Evolutionary conservation across 2,113 vertebrate genomes (phyloP).

Genomic region (Campylomormyrus tamandua): DNA sequence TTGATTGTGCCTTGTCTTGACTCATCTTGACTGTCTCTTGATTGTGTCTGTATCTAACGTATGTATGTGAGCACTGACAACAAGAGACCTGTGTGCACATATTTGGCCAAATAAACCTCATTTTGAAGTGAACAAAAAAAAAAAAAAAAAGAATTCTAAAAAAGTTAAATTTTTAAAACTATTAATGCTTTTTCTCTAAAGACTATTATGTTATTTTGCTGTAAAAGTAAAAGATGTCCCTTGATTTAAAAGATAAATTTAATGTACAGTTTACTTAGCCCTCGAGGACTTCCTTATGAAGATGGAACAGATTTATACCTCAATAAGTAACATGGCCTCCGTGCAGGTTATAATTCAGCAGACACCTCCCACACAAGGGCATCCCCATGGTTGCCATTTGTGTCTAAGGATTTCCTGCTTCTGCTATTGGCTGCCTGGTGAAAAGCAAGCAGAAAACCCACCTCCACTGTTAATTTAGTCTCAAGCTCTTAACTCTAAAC

Average conservation of each 20-base stretch:
- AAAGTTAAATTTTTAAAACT: no score
- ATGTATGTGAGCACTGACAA: no score
- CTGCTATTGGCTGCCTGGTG: background rate
- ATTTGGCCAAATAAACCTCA: no score
- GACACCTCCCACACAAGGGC: no score
- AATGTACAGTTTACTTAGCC: background rate
- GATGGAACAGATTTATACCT: conserved; percentile 3
- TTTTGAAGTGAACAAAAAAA: no score
- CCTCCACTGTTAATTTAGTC: background rate
- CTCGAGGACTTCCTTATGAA: background rate
- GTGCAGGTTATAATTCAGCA: background rate
- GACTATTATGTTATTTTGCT: background rate
- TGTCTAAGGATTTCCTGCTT: background rate
- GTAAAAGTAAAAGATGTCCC: background rate
- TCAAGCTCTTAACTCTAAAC: background rate
- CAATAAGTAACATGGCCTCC: background rate
- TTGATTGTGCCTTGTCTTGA: no score
- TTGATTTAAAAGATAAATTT: background rate
- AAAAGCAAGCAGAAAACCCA: background rate
- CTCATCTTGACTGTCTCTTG: no score
- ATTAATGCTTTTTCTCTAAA: background rate
- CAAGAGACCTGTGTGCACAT: no score
- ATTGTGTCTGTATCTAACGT: no score
- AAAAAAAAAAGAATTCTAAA: no score
- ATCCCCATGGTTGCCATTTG: background rate